A percentile compares a stretch with the other conserved stretches of the same genome.
phyloP scores from a whole-genome alignment of 2,797 vertebrate species.

The Manis javanica region DNA sequence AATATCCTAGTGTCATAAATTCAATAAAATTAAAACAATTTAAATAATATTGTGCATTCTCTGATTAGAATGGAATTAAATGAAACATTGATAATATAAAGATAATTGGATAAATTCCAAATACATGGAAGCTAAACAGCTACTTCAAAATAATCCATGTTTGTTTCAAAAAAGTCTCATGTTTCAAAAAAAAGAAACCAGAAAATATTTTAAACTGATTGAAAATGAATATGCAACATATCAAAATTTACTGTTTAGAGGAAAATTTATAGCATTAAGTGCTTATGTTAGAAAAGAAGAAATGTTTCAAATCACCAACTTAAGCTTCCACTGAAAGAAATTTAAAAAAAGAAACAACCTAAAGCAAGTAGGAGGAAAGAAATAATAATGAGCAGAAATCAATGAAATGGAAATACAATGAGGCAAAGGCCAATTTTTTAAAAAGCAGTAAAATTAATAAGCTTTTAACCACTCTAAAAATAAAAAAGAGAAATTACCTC shows the following conservation, averaged over 20 bases:
- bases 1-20: neutral
- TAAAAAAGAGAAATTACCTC: neutral
- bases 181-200: neutral
- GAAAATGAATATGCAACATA: neutral
- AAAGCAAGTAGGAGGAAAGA: neutral
- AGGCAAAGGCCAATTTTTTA: neutral
- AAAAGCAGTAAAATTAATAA: neutral
- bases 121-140: neutral
- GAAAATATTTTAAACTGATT: neutral
- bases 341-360: neutral
- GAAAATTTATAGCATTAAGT: neutral
- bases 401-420: neutral
- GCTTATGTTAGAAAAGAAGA: neutral
- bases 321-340: neutral
- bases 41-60: neutral
- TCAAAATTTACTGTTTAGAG: neutral
- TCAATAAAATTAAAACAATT: neutral
- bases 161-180: neutral
- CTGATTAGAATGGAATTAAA: neutral
- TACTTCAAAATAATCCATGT: neutral
- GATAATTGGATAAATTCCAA: neutral
- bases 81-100: neutral
- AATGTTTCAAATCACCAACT: neutral
- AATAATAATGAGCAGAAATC: neutral
- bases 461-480: neutral